A percentile compares a stretch with the other conserved stretches of the same genome.
These are phyloP conservation scores for Tamandua tetradactyla DNA, from an alignment of 2,797 vertebrate species.

Conservation along the genomic window DNA sequence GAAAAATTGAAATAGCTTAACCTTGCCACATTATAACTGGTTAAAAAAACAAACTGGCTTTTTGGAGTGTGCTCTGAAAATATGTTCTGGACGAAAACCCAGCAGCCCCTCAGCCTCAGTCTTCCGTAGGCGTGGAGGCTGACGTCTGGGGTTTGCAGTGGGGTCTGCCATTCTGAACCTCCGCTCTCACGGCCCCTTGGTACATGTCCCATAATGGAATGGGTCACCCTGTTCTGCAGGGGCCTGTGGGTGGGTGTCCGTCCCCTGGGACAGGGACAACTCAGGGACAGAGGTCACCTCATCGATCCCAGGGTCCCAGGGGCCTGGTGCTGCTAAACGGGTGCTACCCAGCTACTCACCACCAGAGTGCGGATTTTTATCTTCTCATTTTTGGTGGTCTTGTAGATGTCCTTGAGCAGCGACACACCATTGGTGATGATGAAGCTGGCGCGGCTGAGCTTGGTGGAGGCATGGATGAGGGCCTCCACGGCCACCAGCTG, in stretches of 20 bases:
- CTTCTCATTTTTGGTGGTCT: constrained; percentile 97
- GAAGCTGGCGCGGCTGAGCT: constrained; percentile 96
- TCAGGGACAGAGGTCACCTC: rapidly evolving
- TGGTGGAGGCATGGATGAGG: constrained; percentile 95
- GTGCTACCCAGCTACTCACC: constrained; percentile 85
- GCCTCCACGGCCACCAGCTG: constrained; percentile 98
- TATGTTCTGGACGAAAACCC: background rate
- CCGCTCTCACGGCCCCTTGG: background rate
- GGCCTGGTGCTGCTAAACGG: no score
- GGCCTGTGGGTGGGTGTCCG: background rate
- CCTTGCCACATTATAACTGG: background rate
- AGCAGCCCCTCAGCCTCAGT: background rate
- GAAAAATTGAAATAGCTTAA: background rate
- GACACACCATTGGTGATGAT: constrained; percentile 96
- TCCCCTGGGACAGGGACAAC: background rate
- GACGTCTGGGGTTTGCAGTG: rapidly evolving
- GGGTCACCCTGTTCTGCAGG: background rate
- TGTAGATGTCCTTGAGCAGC: constrained; percentile 97
- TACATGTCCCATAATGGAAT: no score
- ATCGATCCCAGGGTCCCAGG: background rate
- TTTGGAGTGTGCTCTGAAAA: background rate
- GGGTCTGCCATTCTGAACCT: background rate
- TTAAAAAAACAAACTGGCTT: background rate
- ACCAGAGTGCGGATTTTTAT: constrained; percentile 98
- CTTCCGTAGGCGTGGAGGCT: rapidly evolving